phyloP scores from a whole-genome alignment of 2,888 invertebrate genomes.

The Catocala sponsa region DNA sequence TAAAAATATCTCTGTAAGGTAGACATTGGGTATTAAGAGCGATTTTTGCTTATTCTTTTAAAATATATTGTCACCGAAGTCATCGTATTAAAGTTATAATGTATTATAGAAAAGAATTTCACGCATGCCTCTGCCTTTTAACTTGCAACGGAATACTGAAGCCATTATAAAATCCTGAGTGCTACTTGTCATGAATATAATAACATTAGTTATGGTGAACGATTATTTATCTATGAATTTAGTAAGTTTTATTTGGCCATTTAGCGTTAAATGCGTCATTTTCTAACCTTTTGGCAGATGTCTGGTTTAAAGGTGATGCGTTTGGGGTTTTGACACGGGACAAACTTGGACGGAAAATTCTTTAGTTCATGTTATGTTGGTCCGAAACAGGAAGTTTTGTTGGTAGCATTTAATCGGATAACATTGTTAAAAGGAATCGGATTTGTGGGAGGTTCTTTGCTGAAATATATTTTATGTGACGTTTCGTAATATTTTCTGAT shows the following conservation, averaged over 20 bases:
- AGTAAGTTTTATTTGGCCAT: constrained; percentile 59
- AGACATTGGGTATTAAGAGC: too few species aligned
- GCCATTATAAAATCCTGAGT: constrained; percentile 59
- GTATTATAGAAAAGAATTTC: constrained; percentile 74
- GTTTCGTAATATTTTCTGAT: neutral
- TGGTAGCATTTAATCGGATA: neutral
- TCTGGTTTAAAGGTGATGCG: constrained; percentile 35
- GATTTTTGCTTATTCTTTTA: constrained; percentile 45
- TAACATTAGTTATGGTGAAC: constrained; percentile 76
- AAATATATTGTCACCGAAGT: constrained; percentile 63
- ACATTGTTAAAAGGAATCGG: constrained; percentile 1
- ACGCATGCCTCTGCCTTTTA: constrained; percentile 76
- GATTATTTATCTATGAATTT: constrained; percentile 69
- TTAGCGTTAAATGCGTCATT: constrained; percentile 50
- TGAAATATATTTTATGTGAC: neutral
- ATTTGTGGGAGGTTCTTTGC: neutral
- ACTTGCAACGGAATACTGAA: constrained; percentile 69
- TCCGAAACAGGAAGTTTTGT: constrained; percentile 10
- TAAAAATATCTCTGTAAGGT: too few species aligned
- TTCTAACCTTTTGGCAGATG: constrained; percentile 53
- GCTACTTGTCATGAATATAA: constrained; percentile 73
- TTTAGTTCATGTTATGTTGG: neutral
- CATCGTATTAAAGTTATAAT: constrained; percentile 76
- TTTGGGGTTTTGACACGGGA: constrained; percentile 35
- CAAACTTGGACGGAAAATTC: constrained; percentile 10